These are phyloP conservation scores for Heterotilapia buettikoferi DNA, from an alignment of 2,113 vertebrate species.

Conservation along the genomic window DNA sequence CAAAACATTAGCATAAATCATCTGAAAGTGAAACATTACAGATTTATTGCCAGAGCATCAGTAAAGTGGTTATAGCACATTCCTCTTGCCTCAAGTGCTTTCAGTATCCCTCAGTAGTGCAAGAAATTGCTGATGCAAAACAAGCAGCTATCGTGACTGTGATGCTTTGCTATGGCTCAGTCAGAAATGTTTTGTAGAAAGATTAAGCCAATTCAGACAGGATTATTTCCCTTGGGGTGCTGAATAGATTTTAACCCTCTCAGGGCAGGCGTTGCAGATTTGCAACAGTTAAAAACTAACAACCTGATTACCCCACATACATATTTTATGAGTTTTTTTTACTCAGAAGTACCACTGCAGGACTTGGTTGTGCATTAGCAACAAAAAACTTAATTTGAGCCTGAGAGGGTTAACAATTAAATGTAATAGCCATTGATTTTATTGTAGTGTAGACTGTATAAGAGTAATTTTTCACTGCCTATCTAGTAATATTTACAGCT, in stretches of 20 bases:
- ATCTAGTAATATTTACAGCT: background rate
- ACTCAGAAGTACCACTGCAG: no score
- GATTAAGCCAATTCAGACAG: background rate
- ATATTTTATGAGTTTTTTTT: no score
- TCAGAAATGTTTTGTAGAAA: background rate
- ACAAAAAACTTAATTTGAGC: no score
- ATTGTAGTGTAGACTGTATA: background rate
- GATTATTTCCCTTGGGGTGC: background rate
- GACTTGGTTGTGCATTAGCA: no score
- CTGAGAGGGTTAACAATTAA: no score
- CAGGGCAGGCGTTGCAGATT: no score
- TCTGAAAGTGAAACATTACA: background rate
- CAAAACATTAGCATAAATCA: background rate
- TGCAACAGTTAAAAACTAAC: no score
- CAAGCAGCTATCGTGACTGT: background rate
- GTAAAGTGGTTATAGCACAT: background rate
- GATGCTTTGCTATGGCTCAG: background rate
- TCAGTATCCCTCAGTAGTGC: background rate
- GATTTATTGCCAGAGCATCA: background rate
- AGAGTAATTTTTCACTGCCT: background rate
- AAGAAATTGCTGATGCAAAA: background rate
- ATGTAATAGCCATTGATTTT: background rate
- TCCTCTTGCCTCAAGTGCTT: background rate
- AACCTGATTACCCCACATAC: no score
- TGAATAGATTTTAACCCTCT: background rate